A percentile compares a stretch with the other conserved stretches of the same genome.
These are phyloP conservation scores for Dipodomys merriami DNA, from an alignment of 2,113 vertebrate genomes.

Conservation along the genomic window DNA sequence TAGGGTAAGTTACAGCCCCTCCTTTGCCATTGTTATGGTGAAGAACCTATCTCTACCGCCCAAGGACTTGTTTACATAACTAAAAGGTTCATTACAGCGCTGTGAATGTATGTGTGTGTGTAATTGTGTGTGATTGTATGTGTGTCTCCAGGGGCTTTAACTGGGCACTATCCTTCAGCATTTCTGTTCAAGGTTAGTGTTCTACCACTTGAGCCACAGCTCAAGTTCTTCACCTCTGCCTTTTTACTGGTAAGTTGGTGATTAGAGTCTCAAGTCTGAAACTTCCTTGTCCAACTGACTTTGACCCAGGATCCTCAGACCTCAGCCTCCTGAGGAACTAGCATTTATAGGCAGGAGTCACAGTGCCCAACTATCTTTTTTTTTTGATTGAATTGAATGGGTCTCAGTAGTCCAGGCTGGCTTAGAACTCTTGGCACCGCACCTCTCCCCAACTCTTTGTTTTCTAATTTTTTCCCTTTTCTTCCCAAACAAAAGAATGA, in stretches of 20 bases:
- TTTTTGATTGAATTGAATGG: not conserved
- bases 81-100: conserved; percentile 20
- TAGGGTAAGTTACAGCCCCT: not conserved
- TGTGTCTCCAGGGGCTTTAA: too few relatives aligned
- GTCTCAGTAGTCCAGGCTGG: not conserved
- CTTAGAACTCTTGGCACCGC: not conserved
- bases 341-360: too few relatives aligned
- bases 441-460: not conserved
- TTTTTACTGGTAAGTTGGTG: too few relatives aligned
- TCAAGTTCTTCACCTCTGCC: too few relatives aligned
- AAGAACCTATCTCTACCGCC: not conserved
- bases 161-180: too few relatives aligned
- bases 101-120: not conserved
- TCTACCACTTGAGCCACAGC: too few relatives aligned
- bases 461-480: not conserved
- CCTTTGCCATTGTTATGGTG: conserved; percentile 11
- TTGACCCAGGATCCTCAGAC: too few relatives aligned
- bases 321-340: too few relatives aligned
- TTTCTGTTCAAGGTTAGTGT: too few relatives aligned
- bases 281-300: not conserved
- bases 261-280: too few relatives aligned
- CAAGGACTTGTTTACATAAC: conserved; percentile 33
- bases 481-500: conserved; percentile 45
- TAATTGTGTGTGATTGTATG: too few relatives aligned
- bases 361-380: too few relatives aligned